Evolutionary conservation across 2,888 invertebrate genomes (phyloP).

Genomic region (Zele albiditarsus): DNA sequence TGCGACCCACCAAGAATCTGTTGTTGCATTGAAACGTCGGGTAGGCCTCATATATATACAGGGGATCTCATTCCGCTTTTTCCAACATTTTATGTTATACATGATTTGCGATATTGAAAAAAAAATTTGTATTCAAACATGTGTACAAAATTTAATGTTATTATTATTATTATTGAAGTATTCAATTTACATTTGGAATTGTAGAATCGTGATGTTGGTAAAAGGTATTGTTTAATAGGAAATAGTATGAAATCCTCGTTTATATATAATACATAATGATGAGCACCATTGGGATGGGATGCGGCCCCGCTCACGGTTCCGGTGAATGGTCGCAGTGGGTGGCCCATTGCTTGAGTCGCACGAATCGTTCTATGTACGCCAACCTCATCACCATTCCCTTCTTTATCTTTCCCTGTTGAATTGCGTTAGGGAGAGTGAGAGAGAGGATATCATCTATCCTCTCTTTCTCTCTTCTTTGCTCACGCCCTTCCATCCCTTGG

Average conservation of each 20-base stretch:
- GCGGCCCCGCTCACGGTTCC: slow-evolving; percentile 69
- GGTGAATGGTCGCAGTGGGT: slow-evolving; percentile 73
- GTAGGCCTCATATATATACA: slow-evolving; percentile 63
- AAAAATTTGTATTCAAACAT: slow-evolving; percentile 9
- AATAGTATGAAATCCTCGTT: not conserved
- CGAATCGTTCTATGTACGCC: slow-evolving; percentile 15
- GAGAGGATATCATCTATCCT: too few relatives aligned
- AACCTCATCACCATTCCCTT: too few relatives aligned
- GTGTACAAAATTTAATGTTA: not conserved
- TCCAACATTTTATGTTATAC: not conserved
- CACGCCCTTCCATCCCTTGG: too few relatives aligned
- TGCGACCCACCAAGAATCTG: slow-evolving; percentile 71
- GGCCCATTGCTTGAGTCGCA: slow-evolving; percentile 67
- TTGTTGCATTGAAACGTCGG: slow-evolving; percentile 68
- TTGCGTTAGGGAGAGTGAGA: too few relatives aligned
- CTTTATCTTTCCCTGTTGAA: too few relatives aligned
- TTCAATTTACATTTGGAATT: not conserved
- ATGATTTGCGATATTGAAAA: not conserved
- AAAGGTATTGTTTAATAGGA: not conserved
- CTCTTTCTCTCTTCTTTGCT: too few relatives aligned
- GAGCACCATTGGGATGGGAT: slow-evolving; percentile 68
- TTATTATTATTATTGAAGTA: not conserved
- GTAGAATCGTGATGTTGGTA: not conserved
- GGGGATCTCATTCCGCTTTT: slow-evolving; percentile 67
- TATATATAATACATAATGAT: slow-evolving; percentile 38